A percentile compares a stretch with the other conserved stretches of the same genome.
phyloP scores from a whole-genome alignment of 2,113 vertebrate genomes.

The Sceloporus undulatus region DNA sequence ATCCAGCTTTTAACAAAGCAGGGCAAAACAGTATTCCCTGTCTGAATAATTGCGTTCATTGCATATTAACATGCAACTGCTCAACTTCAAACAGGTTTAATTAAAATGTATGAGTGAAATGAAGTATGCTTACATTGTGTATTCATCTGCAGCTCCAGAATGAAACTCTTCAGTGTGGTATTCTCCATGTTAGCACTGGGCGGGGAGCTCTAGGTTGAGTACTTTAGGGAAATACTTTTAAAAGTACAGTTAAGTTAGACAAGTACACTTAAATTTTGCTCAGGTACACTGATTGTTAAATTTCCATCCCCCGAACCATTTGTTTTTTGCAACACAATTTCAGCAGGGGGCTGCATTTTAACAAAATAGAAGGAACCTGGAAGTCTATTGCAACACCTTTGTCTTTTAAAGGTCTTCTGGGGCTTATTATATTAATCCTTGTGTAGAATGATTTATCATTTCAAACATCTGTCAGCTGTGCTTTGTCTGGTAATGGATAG shows the following conservation, averaged over 20 bases:
- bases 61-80: conserved; percentile 62
- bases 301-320: conserved; percentile 51
- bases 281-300: conserved; percentile 47
- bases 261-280: conserved; percentile 47
- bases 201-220: neutral
- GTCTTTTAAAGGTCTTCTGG: conserved; percentile 74
- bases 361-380: conserved; percentile 62
- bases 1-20: conserved; percentile 34
- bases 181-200: conserved; percentile 39
- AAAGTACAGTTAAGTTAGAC: neutral
- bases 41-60: conserved; percentile 57
- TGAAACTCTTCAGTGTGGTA: conserved; percentile 3
- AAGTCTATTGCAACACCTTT: conserved; percentile 73
- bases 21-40: conserved; percentile 30
- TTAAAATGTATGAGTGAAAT: conserved; percentile 54
- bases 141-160: conserved; percentile 55
- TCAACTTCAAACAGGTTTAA: conserved; percentile 61
- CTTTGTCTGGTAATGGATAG: conserved; percentile 81
- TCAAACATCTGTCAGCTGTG: conserved; percentile 80
- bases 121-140: conserved; percentile 54
- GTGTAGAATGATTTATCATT: conserved; percentile 79
- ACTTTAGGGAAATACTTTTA: neutral
- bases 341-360: conserved; percentile 61
- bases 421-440: conserved; percentile 79
- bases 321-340: conserved; percentile 60